These are phyloP conservation scores for Danio kyathit DNA, from an alignment of 2,797 vertebrate species.

Conservation along the genomic window DNA sequence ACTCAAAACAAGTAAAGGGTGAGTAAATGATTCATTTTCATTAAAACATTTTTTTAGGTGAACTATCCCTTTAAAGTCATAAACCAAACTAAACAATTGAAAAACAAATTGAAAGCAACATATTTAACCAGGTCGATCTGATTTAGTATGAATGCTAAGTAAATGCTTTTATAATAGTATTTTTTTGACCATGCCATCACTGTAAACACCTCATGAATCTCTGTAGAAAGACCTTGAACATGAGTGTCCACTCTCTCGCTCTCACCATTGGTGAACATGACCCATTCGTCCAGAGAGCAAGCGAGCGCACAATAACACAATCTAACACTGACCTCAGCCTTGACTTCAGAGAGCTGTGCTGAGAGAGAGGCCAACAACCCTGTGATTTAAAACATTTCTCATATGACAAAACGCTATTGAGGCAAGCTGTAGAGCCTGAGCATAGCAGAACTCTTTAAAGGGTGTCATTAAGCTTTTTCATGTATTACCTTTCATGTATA, in stretches of 20 bases:
- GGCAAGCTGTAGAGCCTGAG: not conserved
- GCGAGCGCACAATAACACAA: constrained; percentile 14
- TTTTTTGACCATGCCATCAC: not conserved
- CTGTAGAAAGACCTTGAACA: not conserved
- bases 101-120: too few relatives aligned
- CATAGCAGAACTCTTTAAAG: not conserved
- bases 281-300: not conserved
- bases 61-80: too few relatives aligned
- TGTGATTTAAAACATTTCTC: constrained; percentile 23
- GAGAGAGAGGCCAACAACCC: constrained; percentile 11
- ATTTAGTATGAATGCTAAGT: not conserved
- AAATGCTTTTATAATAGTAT: not conserved
- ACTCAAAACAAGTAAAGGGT: too few relatives aligned
- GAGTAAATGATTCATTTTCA: too few relatives aligned
- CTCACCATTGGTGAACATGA: not conserved
- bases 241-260: not conserved
- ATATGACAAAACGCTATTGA: not conserved
- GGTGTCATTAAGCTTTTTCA: not conserved
- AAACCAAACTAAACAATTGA: too few relatives aligned
- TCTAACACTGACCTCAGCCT: constrained; percentile 13
- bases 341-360: constrained; percentile 24
- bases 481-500: not conserved
- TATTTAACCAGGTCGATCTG: not conserved
- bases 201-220: not conserved
- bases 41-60: too few relatives aligned